These are phyloP conservation scores for Leptestheria dahalacensis DNA, from an alignment of 1,140 invertebrate species.

Conservation along the genomic window DNA sequence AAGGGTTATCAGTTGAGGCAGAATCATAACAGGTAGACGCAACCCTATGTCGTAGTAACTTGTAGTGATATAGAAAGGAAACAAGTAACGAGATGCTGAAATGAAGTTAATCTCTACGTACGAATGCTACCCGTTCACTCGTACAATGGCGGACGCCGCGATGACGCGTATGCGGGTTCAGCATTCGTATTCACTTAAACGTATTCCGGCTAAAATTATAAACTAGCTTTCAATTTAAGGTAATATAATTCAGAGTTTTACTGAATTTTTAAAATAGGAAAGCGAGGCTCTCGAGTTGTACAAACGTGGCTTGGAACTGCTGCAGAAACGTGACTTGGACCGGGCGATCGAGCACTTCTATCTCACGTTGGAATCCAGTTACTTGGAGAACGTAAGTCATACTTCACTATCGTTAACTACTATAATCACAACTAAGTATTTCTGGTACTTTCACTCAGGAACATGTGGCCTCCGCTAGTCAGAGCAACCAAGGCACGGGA, in stretches of 20 bases:
- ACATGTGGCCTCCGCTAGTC: no score
- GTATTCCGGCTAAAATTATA: no score
- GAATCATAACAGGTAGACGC: no score
- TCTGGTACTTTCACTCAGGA: constrained; percentile 21
- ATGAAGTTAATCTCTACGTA: no score
- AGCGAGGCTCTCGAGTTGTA: constrained; percentile 52
- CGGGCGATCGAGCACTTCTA: constrained; percentile 43
- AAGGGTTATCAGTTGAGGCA: no score
- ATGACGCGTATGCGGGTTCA: no score
- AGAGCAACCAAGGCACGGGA: no score
- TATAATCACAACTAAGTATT: constrained; percentile 11
- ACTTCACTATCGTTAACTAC: constrained; percentile 1
- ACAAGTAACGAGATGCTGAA: constrained; percentile 11
- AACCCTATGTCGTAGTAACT: no score
- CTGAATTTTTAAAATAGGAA: constrained; percentile 34
- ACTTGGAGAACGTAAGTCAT: constrained; percentile 36
- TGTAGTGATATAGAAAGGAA: constrained; percentile 1
- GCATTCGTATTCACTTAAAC: no score
- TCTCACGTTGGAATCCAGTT: constrained; percentile 43
- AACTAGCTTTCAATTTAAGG: not conserved
- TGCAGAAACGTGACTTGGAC: constrained; percentile 38
- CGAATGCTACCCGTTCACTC: no score
- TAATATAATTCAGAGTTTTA: constrained; percentile 3
- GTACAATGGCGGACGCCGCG: no score
- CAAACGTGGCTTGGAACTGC: constrained; percentile 43